Base-by-base conservation (phyloP, 64 coral and sea anemone genomes). In the Dendrophyllia cribrosa region DNA sequence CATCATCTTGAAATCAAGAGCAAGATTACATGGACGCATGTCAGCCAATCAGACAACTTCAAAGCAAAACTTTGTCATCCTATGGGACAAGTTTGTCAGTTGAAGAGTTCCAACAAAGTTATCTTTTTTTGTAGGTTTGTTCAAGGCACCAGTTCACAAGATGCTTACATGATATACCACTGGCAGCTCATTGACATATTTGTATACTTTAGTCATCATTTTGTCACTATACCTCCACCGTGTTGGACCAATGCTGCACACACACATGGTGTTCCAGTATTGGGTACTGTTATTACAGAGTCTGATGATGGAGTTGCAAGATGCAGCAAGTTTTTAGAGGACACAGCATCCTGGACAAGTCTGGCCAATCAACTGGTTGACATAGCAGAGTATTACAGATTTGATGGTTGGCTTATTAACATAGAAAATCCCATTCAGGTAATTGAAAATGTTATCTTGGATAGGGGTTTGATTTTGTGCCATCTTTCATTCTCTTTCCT, bases 361-460 rank as follows among this genome's bases (percentile, higher is more conserved):
- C 78, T 96, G 47, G 94, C 94, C 12, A 77, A 96, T 81, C 97
- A 99, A 50, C 70, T 99, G 16, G 94, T 96, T 50, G 64, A 91
- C 21, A 99, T 99, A 58, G 94, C 97, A 59, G 94, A 99, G 19
- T 99, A 99, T 88, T 99, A 99, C 83, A 88, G 74, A 59, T 99
- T 99, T 91, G 97, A 99, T 88, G 97, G 97, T 17, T 99, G 97
- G 97, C 65, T 99, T 43, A 51, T 99, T 26, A 99, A 99, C 59
- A 99, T 99, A 34, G 97, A 99, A 90, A 99, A 99, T 77, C 97
- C 91, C 19, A 99, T 99, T 61, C 97, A 99, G 97, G 97, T 99
- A 58, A 23, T 53, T 73, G 2, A 60, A 49, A 34, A n/a, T 3
- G 16, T 15, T 8, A 22, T 17, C 19, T 74, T n/a, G 7, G 12